Conservation (phyloP, 1,140 invertebrate species). For the Bicyclus anynana region DNA sequence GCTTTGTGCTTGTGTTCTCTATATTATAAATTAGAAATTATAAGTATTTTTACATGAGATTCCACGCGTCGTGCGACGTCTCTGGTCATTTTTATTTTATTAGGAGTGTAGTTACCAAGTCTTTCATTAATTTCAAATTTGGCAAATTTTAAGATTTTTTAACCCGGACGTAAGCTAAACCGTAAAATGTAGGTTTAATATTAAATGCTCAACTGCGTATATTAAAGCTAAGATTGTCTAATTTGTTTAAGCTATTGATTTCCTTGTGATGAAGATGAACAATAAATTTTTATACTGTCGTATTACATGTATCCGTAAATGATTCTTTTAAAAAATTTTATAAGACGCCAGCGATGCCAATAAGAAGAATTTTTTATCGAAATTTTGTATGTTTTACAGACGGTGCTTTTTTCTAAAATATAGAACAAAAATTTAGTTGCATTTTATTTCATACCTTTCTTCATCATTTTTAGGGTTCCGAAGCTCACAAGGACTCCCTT, state of each 20-base stretch:
- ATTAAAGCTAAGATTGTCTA: conserved; percentile 27
- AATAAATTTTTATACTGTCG: conserved; percentile 63
- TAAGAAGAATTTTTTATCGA: conserved; percentile 56
- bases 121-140: conserved; percentile 19
- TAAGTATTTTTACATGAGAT: conserved; percentile 28
- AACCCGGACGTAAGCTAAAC: conserved; percentile 22
- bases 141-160: conserved; percentile 23
- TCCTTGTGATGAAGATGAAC: conserved; percentile 40
- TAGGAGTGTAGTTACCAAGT: conserved; percentile 55
- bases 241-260: conserved; percentile 39
- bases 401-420: conserved; percentile 71
- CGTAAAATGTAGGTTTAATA: conserved; percentile 29
- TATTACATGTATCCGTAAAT: conserved; percentile 44
- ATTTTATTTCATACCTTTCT: conserved; percentile 28
- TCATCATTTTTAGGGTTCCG: background rate
- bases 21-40: conserved; percentile 35
- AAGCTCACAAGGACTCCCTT: too few species aligned
- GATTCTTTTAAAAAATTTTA: conserved; percentile 64
- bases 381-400: conserved; percentile 74
- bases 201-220: conserved; percentile 40
- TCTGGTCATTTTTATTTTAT: conserved; percentile 40
- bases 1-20: conserved; percentile 50
- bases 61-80: conserved; percentile 26
- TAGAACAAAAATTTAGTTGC: conserved; percentile 42
- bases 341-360: conserved; percentile 64